Evolutionary conservation across 2,113 vertebrate genomes (phyloP).

Genomic region (Bos javanicus): DNA sequence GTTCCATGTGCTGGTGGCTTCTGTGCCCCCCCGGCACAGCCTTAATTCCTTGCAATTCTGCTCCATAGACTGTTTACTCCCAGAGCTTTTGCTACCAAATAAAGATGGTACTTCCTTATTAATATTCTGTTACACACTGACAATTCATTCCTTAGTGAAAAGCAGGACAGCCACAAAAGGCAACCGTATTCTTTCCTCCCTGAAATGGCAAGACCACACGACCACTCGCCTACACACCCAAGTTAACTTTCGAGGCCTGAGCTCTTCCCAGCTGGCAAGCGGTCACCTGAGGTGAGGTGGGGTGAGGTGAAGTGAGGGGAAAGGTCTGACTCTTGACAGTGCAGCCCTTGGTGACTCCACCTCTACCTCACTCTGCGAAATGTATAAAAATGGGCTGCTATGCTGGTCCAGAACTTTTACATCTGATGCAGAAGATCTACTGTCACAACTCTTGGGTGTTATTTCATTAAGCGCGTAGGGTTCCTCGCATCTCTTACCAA

Average conservation of each 20-base stretch:
- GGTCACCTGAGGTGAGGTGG: background rate
- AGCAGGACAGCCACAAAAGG: background rate
- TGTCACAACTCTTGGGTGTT: background rate
- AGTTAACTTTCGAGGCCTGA: background rate
- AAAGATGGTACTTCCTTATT: background rate
- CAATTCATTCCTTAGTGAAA: background rate
- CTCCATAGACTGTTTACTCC: background rate
- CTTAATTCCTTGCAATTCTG: background rate
- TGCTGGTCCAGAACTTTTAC: background rate
- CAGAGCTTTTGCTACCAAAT: background rate
- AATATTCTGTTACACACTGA: background rate
- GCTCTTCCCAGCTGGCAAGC: background rate
- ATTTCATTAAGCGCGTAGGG: background rate
- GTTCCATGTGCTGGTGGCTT: background rate
- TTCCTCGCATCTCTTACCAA: conserved; percentile 16
- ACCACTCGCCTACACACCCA: background rate
- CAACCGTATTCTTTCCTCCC: background rate
- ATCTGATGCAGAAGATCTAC: conserved; percentile 7
- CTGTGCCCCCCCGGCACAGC: background rate
- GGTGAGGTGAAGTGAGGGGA: background rate
- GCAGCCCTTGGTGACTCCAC: background rate
- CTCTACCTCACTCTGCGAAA: background rate
- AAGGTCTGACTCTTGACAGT: background rate
- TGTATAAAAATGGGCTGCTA: background rate
- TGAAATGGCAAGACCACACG: background rate